Base-by-base conservation (phyloP, 2,888 invertebrate genomes). In the Drosophila antonietae region DNA sequence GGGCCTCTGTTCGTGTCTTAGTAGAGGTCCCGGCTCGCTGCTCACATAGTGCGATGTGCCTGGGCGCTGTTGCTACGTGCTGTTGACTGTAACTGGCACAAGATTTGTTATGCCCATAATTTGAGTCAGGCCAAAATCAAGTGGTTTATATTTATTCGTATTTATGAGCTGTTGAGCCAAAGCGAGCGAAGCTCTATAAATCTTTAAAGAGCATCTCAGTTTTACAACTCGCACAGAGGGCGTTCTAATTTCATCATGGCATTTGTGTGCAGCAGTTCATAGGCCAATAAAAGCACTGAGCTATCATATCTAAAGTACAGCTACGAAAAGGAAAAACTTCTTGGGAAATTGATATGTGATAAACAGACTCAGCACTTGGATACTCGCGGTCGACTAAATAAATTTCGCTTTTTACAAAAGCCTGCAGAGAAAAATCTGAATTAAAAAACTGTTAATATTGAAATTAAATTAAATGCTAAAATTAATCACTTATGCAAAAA, bases 31-130 rank as follows among this genome's bases (percentile, higher is more conserved):
- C 15, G 15, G 20, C 2, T n/a, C 28, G 12, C 15, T 15, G 46
- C 46, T 55, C 53, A 23, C 39, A 39, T 55, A 14, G 43, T 57
- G 56, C 55, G 31, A 41, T 56, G 55, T 53, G 58, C 47, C 55
- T 43, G 33, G 28, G 44, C 41, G 43, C 49, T 55, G 61, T 83
- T 81, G 76, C 88, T 89, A 84, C 84, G 84, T 84, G 89, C 73
- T 81, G 75, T 72, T 76, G 86, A 47, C 80, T 77, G 70, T 61
- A 81, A 84, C 88, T 79, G 89, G 71, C 64, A 82, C 68, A 84
- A 89, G 90, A 89, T 89, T 84, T 84, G 83, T 87, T 84, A 79
- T 82, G 76, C 62, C 85, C 83, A 83, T 85, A 81, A 85, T 85
- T 81, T 68, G 77, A 75, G 68, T 53, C 61, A 73, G 68, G 65